Evolutionary conservation across 2,797 vertebrate genomes (phyloP), one percentile per base, ranked within the genome.

Genomic region (Darevskia nairensis): DNA sequence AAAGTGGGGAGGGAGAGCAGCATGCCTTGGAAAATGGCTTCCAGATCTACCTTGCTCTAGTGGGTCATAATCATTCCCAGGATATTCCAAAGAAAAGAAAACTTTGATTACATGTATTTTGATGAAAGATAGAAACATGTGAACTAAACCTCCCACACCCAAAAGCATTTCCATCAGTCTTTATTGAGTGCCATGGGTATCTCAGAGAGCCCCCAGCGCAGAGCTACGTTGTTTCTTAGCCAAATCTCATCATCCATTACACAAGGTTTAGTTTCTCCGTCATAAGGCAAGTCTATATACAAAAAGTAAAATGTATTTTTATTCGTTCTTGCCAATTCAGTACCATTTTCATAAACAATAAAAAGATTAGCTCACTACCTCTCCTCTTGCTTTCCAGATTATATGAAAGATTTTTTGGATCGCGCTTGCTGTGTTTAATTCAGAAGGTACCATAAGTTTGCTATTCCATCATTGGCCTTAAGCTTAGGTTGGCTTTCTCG

Each of bases 41-140:
- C 10, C 75, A 84, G 15, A 17, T 21, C 64, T 86, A 66, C 77
- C 61, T 89, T 25, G 1, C 0, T 1, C 46, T 83, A 88, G n/a
- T 2, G 32, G 1, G 3, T 91, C 71, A 85, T 85, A 86, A 80
- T 21, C 76, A 72, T 35, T 91, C 35, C 23, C 81, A 88, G 74
- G 74, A 78, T n/a, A 83, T n/a, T 59, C 32, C 46, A 88, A 84
- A 83, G 59, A 66, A 80, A 27, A 68, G 35, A 50, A 77, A 84
- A 59, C 23, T 23, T 25, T 83, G 74, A 71, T 59, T 84, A 39
- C 50, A 88, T 78, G 41, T 59, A 41, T 84, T 84, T 84, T 78
- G 84, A 83, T 32, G 77, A 71, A 64, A 84, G 46, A 66, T 35
- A 77, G 72, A 55, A 39, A 55, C 32, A 77, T 50, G 64, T 82